phyloP scores from a whole-genome alignment of 2,888 invertebrate genomes.

The Saturnia pavonia region DNA sequence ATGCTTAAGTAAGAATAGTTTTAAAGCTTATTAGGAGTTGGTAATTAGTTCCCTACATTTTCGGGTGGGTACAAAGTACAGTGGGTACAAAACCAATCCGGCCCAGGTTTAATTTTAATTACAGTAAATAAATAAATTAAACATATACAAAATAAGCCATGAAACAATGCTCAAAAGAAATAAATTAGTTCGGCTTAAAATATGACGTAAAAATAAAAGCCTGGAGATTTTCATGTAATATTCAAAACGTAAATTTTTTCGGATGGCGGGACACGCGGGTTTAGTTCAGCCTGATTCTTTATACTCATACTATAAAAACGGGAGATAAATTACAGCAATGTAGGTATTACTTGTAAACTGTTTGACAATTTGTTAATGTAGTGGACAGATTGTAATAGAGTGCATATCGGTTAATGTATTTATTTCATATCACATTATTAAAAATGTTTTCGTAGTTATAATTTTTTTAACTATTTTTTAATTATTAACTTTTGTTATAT shows the following conservation, averaged over 20 bases:
- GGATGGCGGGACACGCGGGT: neutral
- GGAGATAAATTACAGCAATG: neutral
- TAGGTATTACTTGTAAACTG: neutral
- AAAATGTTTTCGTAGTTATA: neutral
- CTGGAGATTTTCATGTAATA: neutral
- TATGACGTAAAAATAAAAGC: neutral
- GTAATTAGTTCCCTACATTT: too few species aligned
- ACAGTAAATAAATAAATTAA: too few species aligned
- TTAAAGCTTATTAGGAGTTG: too few species aligned
- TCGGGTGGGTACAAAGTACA: too few species aligned
- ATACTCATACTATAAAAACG: neutral
- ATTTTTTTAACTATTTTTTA: too few species aligned
- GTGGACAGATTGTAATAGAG: neutral
- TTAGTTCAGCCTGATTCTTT: neutral
- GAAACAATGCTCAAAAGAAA: neutral
- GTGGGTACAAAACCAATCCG: neutral
- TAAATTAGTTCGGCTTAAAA: conserved; percentile 8
- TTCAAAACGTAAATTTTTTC: conserved; percentile 1
- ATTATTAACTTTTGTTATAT: too few species aligned
- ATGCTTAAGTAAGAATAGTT: too few species aligned
- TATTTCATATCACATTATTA: neutral
- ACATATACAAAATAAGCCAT: neutral
- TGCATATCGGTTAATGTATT: neutral
- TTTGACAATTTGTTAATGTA: conserved; percentile 2
- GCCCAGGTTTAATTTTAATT: too few species aligned